Evolutionary conservation across 2,888 invertebrate genomes (phyloP).

Genomic region (Ganaspis brasiliensis): DNA sequence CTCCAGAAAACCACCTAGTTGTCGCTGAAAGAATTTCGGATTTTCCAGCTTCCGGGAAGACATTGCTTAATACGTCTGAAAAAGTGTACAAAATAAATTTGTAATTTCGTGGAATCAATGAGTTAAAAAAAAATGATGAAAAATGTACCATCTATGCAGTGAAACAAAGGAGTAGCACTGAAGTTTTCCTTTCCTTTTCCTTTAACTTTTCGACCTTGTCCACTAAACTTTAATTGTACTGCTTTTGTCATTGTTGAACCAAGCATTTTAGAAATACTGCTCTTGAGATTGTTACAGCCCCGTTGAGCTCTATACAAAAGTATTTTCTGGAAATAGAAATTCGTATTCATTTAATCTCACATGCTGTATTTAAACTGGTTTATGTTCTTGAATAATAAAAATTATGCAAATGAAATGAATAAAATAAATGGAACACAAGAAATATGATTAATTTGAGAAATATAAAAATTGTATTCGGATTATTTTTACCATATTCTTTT

Average conservation of each 20-base stretch:
- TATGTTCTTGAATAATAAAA: too few relatives aligned
- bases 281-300: slow-evolving; percentile 10
- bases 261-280: slow-evolving; percentile 24
- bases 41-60: slow-evolving; percentile 28
- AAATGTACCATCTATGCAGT: slow-evolving; percentile 22
- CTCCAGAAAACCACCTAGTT: slow-evolving; percentile 22
- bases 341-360: too few relatives aligned
- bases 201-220: slow-evolving; percentile 31
- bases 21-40: slow-evolving; percentile 8
- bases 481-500: slow-evolving; percentile 18
- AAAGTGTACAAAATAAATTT: background rate
- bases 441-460: too few relatives aligned
- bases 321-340: slow-evolving; percentile 1
- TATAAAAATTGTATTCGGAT: background rate
- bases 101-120: background rate
- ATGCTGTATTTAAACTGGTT: too few relatives aligned
- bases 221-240: slow-evolving; percentile 29
- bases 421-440: background rate
- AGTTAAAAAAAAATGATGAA: background rate
- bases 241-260: slow-evolving; percentile 23
- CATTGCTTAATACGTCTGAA: slow-evolving; percentile 30
- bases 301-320: slow-evolving; percentile 24
- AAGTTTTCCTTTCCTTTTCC: slow-evolving; percentile 32
- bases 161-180: slow-evolving; percentile 21
- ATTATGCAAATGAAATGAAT: background rate